phyloP scores from a whole-genome alignment of 2,113 vertebrate species.

The Oncorhynchus nerka region DNA sequence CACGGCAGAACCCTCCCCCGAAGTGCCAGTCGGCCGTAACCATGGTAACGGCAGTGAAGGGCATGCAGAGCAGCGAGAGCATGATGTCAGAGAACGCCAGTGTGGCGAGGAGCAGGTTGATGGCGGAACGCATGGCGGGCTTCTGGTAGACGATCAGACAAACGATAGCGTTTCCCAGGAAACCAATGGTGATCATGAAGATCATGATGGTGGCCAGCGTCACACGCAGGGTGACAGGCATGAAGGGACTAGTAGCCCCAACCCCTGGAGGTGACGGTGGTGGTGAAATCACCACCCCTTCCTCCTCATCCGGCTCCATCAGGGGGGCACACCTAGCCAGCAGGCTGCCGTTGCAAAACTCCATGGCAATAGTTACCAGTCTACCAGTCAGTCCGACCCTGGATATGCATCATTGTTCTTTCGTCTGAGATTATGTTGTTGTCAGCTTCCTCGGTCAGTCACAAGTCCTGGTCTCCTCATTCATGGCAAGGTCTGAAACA shows the following conservation, averaged over 20 bases:
- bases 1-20: slow-evolving; percentile 78
- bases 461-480: slow-evolving; percentile 1
- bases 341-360: slow-evolving; percentile 73
- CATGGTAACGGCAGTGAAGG: slow-evolving; percentile 80
- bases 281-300: neutral
- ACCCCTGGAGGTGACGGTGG: neutral
- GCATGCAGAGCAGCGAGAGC: slow-evolving; percentile 87
- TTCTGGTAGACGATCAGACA: slow-evolving; percentile 87
- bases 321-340: slow-evolving; percentile 52
- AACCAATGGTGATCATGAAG: slow-evolving; percentile 79
- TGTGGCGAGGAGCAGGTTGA: slow-evolving; percentile 83
- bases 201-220: slow-evolving; percentile 78
- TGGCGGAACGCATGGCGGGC: slow-evolving; percentile 83
- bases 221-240: slow-evolving; percentile 75
- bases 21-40: slow-evolving; percentile 79
- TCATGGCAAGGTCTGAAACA: slow-evolving; percentile 39
- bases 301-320: slow-evolving; percentile 49
- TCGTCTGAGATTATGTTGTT: neutral
- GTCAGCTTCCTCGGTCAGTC: slow-evolving; percentile 5
- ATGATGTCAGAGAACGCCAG: slow-evolving; percentile 85
- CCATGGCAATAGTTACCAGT: slow-evolving; percentile 40
- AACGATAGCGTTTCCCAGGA: slow-evolving; percentile 82
- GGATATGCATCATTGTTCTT: slow-evolving; percentile 19
- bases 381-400: slow-evolving; percentile 30
- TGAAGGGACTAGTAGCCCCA: slow-evolving; percentile 37